Conservation (phyloP, 2,113 vertebrate genomes). For the Mugil cephalus region DNA sequence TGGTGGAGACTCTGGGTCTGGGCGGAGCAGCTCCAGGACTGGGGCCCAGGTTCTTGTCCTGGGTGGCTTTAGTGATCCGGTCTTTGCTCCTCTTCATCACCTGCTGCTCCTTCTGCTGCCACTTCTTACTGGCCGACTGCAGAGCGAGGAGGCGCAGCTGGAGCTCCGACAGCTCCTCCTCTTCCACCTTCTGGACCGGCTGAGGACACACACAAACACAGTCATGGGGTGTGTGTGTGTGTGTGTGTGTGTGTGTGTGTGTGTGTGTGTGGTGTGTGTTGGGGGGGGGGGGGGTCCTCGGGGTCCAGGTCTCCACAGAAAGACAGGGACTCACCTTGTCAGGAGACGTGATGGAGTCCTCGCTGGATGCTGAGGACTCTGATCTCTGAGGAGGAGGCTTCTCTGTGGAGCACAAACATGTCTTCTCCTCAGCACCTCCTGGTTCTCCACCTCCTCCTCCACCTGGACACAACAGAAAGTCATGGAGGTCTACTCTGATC, state of each 20-base stretch:
- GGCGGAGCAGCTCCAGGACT: background rate
- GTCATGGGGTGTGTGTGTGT: too few relatives aligned
- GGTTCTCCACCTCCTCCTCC: too few relatives aligned
- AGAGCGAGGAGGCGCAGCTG: constrained; percentile 95
- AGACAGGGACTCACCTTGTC: constrained; percentile 78
- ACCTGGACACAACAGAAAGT: too few relatives aligned
- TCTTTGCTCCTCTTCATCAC: constrained; percentile 97
- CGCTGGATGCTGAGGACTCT: constrained; percentile 69
- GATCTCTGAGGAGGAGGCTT: too few relatives aligned
- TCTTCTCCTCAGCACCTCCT: constrained; percentile 40
- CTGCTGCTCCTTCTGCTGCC: constrained; percentile 97
- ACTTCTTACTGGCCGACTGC: constrained; percentile 98
- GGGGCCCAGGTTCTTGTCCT: constrained; percentile 65
- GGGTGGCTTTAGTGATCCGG: constrained; percentile 86
- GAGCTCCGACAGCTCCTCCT: constrained; percentile 96
- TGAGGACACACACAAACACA: constrained; percentile 15
- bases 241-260: too few relatives aligned
- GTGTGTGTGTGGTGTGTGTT: too few relatives aligned
- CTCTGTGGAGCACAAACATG: too few relatives aligned
- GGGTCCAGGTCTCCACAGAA: too few relatives aligned
- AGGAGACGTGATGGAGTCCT: constrained; percentile 54
- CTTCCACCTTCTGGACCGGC: constrained; percentile 83
- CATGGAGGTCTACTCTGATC: too few relatives aligned
- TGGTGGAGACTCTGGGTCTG: constrained; percentile 69
- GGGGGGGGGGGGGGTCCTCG: too few relatives aligned